Percentiles rank a stretch among this genome's conserved stretches.
phyloP scores from a whole-genome alignment of 2,888 invertebrate genomes.

The Pterostichus madidus region DNA sequence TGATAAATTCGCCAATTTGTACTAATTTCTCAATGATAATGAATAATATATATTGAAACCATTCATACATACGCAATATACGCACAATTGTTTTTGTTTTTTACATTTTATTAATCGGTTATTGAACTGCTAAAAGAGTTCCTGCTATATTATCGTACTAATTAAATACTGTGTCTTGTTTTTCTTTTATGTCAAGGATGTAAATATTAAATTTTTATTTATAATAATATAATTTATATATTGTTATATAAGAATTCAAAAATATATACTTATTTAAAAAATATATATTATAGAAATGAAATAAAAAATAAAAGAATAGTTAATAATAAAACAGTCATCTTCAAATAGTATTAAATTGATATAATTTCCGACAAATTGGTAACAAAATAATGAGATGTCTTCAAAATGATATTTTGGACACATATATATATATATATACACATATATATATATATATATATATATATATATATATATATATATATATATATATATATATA shows the following conservation, averaged over 20 bases:
- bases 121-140: conserved; percentile 7
- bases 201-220: neutral
- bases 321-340: no score
- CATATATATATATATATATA: no score
- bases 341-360: no score
- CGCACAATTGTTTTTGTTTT: conserved; percentile 9
- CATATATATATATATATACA: no score
- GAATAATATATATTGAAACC: neutral
- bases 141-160: neutral
- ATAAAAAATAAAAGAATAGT: no score
- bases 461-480: no score
- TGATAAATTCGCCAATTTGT: neutral
- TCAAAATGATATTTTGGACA: no score
- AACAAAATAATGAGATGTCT: no score
- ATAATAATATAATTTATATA: neutral
- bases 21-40: conserved; percentile 4
- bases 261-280: neutral
- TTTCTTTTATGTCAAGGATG: neutral
- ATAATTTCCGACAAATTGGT: no score
- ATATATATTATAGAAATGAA: no score
- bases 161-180: neutral
- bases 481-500: no score
- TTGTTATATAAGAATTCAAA: neutral
- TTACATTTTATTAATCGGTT: neutral
- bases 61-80: conserved; percentile 44